Evolutionary conservation across 2,113 vertebrate species (phyloP).

Genomic region (Oenanthe melanoleuca): DNA sequence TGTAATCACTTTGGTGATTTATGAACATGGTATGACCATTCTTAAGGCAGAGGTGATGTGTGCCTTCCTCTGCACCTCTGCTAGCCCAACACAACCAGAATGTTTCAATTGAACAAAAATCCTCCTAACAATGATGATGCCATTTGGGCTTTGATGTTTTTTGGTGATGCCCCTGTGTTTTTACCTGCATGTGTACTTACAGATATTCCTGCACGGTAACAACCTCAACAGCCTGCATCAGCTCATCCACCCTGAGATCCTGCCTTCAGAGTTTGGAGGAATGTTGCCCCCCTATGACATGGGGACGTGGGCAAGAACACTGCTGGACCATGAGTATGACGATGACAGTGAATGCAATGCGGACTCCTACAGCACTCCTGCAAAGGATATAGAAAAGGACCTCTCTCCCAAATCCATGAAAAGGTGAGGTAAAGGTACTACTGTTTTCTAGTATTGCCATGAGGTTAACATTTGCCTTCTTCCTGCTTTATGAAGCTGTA

Average conservation of each 20-base stretch:
- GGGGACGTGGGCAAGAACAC: conserved; percentile 97
- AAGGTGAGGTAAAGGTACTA: conserved; percentile 76
- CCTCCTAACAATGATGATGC: not conserved
- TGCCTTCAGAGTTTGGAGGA: conserved; percentile 96
- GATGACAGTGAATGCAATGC: conserved; percentile 91
- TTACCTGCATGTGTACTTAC: not conserved
- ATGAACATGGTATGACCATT: not conserved
- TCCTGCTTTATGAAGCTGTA: not conserved
- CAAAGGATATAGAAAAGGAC: conserved; percentile 89
- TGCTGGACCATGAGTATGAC: conserved; percentile 98
- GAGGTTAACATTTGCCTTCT: not conserved
- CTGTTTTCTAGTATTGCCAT: not conserved
- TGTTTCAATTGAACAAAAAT: not conserved
- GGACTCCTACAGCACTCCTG: conserved; percentile 87
- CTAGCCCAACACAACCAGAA: not conserved
- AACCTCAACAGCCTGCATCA: conserved; percentile 98
- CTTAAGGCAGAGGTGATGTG: not conserved
- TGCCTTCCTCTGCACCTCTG: not conserved
- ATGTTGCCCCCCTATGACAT: conserved; percentile 98
- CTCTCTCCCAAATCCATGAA: conserved; percentile 97
- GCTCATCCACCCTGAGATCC: conserved; percentile 95
- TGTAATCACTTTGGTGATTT: not conserved
- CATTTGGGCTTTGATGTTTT: not conserved
- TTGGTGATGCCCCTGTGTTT: not conserved
- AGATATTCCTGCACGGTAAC: conserved; percentile 99